Percentiles rank a stretch among this genome's conserved stretches.
Evolutionary conservation across 2,797 vertebrate species (phyloP).

Genomic region (Sternarchorhynchus goeldii): DNA sequence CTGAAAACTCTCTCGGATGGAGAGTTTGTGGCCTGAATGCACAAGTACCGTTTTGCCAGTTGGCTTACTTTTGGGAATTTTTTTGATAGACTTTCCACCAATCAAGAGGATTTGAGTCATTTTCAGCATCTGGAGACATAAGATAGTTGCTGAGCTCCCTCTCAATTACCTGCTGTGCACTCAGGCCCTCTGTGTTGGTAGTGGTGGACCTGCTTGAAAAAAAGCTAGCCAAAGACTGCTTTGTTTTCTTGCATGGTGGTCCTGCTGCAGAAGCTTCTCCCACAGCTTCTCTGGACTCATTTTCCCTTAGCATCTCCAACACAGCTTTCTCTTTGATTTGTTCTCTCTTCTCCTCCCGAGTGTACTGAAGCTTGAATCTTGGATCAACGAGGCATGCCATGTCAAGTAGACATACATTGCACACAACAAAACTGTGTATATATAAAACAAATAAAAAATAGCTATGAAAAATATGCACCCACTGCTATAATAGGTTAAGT

Average conservation of each 20-base stretch:
- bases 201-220: slow-evolving; percentile 17
- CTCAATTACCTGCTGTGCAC: slow-evolving; percentile 26
- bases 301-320: slow-evolving; percentile 22
- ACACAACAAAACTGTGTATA: background rate
- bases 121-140: slow-evolving; percentile 33
- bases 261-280: background rate
- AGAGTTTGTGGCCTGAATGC: slow-evolving; percentile 14
- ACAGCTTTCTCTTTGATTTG: slow-evolving; percentile 16
- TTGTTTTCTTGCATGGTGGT: slow-evolving; percentile 18
- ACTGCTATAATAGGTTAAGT: background rate
- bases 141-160: slow-evolving; percentile 28
- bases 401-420: background rate
- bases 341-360: background rate
- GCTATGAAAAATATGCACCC: background rate
- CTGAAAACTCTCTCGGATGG: slow-evolving; percentile 23
- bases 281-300: slow-evolving; percentile 32
- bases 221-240: slow-evolving; percentile 5
- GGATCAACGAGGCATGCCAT: slow-evolving; percentile 3
- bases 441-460: background rate
- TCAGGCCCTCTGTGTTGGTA: slow-evolving; percentile 10
- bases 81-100: slow-evolving; percentile 45
- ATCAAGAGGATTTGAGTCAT: slow-evolving; percentile 35
- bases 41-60: slow-evolving; percentile 10
- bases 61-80: slow-evolving; percentile 25
- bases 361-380: slow-evolving; percentile 24